phyloP scores from a whole-genome alignment of 2,888 invertebrate species.

The Luffia ferchaultella region DNA sequence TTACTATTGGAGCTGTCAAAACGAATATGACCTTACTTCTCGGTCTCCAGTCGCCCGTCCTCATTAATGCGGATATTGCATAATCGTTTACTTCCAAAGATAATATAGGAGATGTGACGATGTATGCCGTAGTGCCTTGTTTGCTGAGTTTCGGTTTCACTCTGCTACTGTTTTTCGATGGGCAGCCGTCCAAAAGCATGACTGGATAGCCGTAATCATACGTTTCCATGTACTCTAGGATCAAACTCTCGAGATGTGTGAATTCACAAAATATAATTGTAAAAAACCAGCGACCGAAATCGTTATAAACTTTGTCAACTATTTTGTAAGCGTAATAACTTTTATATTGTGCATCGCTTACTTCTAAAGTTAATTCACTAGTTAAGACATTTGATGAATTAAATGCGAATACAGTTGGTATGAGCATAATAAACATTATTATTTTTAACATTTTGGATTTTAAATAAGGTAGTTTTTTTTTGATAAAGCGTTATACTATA shows the following conservation, averaged over 20 bases:
- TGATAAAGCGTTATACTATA: too few species aligned
- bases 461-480: too few species aligned
- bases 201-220: conserved; percentile 45
- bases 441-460: too few species aligned
- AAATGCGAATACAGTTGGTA: conserved; percentile 18
- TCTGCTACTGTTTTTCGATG: conserved; percentile 28
- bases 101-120: conserved; percentile 40
- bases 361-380: too few species aligned
- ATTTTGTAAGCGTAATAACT: conserved; percentile 34
- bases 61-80: conserved; percentile 34
- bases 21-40: conserved; percentile 48
- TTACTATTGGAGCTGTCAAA: conserved; percentile 30
- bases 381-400: conserved; percentile 22
- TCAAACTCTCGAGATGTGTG: conserved; percentile 52
- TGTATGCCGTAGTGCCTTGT: conserved; percentile 46
- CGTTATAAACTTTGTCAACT: conserved; percentile 42
- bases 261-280: conserved; percentile 54
- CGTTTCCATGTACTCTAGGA: conserved; percentile 47
- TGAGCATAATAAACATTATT: conserved; percentile 21
- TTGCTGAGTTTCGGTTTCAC: conserved; percentile 43
- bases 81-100: conserved; percentile 36
- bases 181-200: conserved; percentile 45
- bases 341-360: not conserved
- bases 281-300: conserved; percentile 51
- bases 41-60: conserved; percentile 50